Base-by-base conservation (phyloP, 1,140 invertebrate species). In the Drosophila hydei region DNA sequence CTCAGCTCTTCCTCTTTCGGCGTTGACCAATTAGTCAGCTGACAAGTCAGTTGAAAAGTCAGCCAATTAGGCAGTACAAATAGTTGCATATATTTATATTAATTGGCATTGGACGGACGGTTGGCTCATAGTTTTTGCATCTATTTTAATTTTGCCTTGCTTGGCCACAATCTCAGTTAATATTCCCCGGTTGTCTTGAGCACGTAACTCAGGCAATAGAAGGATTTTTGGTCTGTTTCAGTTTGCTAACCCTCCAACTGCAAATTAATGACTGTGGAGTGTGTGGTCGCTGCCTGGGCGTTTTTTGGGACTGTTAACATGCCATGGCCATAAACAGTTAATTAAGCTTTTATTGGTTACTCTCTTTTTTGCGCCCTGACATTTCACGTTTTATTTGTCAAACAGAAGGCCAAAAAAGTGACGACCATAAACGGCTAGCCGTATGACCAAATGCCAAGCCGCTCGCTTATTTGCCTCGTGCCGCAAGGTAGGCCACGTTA, bases 331-430 rank as follows among this genome's bases (percentile, higher is more conserved):
- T 88, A 88, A 88, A 88, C 83, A 88, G 83, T 88, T 88, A 88
- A 88, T 88, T 88, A 88, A 88, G 84, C 84, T 88, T 88, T 88
- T 88, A 88, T 88, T 88, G 83, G 83, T 77, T 76, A 83, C 79
- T 88, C 83, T 79, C 81, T 89, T 83, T 87, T 78, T 62, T 72
- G 75, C 73, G 75, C 43, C 55, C 71, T 78, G 79, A 75, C 83
- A 83, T 89, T 87, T 87, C 79, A 83, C 78, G 83, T 87, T 87
- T 87, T 88, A 88, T 88, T 88, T 88, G 83, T 79, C 78, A 87
- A 87, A 75, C 81, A 87, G 62, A 36, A 75, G 76, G 50, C 36
- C 67, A 80, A 80, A 87, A 81, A 87, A 78, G 64, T 88, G 83
- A 83, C 72, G 79, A 77, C 84, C 84, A 88, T 89, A 88, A 88